These are phyloP conservation scores for Ceratoteleas bidentatus DNA, from an alignment of 1,140 invertebrate genomes.

Conservation along the genomic window DNA sequence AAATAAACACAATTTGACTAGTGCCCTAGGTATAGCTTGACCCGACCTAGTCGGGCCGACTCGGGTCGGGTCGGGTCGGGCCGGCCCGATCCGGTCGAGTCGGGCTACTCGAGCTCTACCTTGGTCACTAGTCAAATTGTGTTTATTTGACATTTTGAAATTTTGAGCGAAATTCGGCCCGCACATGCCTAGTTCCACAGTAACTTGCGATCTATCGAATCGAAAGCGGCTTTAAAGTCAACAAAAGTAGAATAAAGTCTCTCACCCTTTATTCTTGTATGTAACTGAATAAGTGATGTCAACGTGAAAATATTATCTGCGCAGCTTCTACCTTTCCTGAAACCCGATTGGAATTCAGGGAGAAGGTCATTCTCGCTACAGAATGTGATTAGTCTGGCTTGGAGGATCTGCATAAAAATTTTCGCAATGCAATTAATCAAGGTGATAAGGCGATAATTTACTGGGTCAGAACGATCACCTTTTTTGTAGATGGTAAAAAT, in stretches of 20 bases:
- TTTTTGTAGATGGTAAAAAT: conserved; percentile 9
- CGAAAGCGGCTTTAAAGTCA: conserved; percentile 5
- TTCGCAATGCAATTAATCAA: conserved; percentile 8
- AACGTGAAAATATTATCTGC: background rate
- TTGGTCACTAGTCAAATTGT: too few relatives aligned
- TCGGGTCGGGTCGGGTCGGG: too few relatives aligned
- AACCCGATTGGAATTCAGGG: conserved; percentile 6
- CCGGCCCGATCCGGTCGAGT: too few relatives aligned
- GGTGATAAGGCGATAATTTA: conserved; percentile 7
- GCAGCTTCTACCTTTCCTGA: background rate
- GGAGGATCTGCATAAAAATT: conserved; percentile 7
- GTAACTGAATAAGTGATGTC: background rate
- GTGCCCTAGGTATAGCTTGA: background rate
- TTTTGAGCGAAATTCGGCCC: too few relatives aligned
- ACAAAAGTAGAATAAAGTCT: background rate
- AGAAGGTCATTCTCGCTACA: background rate
- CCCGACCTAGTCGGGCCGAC: too few relatives aligned
- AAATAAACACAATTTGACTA: too few relatives aligned
- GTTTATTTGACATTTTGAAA: too few relatives aligned
- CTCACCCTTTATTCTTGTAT: background rate
- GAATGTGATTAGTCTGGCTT: background rate
- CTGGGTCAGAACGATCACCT: background rate
- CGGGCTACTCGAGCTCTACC: too few relatives aligned
- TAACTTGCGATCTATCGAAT: too few relatives aligned
- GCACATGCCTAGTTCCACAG: too few relatives aligned